Base-by-base conservation (phyloP, 1,140 invertebrate genomes). In the Chionoecetes opilio region DNA sequence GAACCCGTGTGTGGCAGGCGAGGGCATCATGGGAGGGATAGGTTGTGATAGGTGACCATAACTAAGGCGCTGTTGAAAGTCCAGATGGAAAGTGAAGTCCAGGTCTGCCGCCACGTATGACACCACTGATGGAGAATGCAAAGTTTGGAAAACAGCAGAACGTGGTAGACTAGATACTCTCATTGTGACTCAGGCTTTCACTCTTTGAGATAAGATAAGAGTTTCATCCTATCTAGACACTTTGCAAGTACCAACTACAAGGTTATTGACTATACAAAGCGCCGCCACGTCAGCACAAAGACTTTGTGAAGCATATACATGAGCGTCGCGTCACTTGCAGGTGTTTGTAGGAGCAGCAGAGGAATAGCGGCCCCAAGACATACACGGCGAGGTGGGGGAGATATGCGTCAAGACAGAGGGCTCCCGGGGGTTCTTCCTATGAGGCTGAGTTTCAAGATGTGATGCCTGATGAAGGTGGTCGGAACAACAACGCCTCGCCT, bases 261-360 rank as follows among this genome's bases (percentile, higher is more conserved):
- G n/a, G n/a, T n/a, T n/a, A n/a, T n/a, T n/a, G n/a, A n/a, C n/a
- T n/a, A n/a, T n/a, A n/a, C n/a, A n/a, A n/a, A n/a, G n/a, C n/a
- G n/a, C n/a, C n/a, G n/a, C n/a, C n/a, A n/a, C n/a, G 63, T 17
- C 26, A 26, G n/a, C 63, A 75, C 63, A 75, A 75, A 75, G 21
- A 75, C 63, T 5, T n/a, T 26, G 63, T n/a, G 63, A 26, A 26
- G n/a, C 63, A 75, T 75, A n/a, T 75, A 75, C 63, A 75, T n/a
- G 63, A 75, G 0, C 26, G 63, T n/a, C 63, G 63, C 63, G 63
- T 75, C 63, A 26, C 63, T 75, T n/a, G 63, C 63, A 75, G 63
- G 63, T n/a, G 63, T n/a, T 75, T 75, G 63, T 75, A 75, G 63
- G 63, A 75, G 63, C 63, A 75, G 63, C 63, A 75, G 63, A 26